These are phyloP conservation scores for Pseudomyrmex dendroicus DNA, from an alignment of 1,140 invertebrate genomes.

Conservation along the genomic window DNA sequence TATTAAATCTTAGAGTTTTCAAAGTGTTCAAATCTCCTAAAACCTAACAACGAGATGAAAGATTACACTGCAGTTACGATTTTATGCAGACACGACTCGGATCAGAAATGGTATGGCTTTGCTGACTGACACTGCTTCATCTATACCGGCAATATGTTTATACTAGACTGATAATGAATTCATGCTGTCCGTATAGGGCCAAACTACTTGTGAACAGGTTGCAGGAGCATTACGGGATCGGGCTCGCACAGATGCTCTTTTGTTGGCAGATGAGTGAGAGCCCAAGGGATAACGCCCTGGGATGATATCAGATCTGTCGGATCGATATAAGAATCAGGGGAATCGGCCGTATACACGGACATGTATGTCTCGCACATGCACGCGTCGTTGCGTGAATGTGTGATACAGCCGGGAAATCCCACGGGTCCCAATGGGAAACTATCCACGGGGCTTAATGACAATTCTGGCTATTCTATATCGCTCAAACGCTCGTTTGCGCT, in stretches of 20 bases:
- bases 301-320: conserved; percentile 76
- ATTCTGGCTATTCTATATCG: conserved; percentile 80
- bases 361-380: neutral
- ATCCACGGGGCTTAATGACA: conserved; percentile 73
- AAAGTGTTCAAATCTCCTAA: neutral
- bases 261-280: conserved; percentile 81
- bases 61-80: neutral
- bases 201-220: conserved; percentile 80
- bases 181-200: conserved; percentile 72
- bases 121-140: conserved; percentile 73
- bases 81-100: conserved; percentile 23
- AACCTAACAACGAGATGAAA: neutral
- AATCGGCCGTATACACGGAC: conserved; percentile 37
- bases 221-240: conserved; percentile 74
- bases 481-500: conserved; percentile 84
- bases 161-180: conserved; percentile 85
- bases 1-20: too few species aligned
- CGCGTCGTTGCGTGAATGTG: conserved; percentile 8
- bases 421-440: conserved; percentile 77
- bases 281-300: conserved; percentile 70
- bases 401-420: conserved; percentile 76
- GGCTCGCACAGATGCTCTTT: conserved; percentile 83
- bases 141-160: conserved; percentile 83
- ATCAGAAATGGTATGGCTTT: conserved; percentile 37
- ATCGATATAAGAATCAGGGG: conserved; percentile 73